Evolutionary conservation across 2,113 vertebrate species (phyloP), one percentile per base, ranked within the genome.

Genomic region (Halichoerus grypus): DNA sequence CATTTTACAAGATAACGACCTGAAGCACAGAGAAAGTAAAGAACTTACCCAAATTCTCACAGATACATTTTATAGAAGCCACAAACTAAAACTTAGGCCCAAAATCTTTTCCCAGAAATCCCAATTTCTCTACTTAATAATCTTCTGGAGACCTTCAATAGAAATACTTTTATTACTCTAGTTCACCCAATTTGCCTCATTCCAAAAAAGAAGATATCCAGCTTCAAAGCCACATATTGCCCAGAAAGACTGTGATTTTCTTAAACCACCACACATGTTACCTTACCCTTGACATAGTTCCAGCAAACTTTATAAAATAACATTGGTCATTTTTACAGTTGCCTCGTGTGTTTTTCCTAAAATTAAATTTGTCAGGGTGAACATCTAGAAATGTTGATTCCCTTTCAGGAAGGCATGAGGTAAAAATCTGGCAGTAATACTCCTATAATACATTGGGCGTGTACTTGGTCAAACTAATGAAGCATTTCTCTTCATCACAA

Each of bases 401-500:
- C 16, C 22, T 67, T 92, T 53, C 79, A 80, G 65, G 42, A 71
- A 15, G 4, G 4, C 26, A 49, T 12, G 46, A 71, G 7, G 53
- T 77, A 65, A 95, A 85, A 72, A 24, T 61, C n/a, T 82, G n/a
- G 10, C 39, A 51, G 53, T 42, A 80, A 51, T 85, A 61, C 51
- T 92, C 28, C 49, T 88, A 22, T 36, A 13, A 28, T 61, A 33
- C 16, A 57, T 42, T 84, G 84, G 14, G 14, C 4, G 39, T 16
- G 7, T 13, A 53, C 9, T 69, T 59, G 26, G 31, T 79, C 83
- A 76, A 81, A 59, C 14, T 51, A 84, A 88, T 88, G 55, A 74
- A 83, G 13, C 12, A 46, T 53, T 94, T 91, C 42, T 67, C 88
- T 94, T 93, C 22, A 51, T 95, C 36, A 74, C 39, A 84, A 84